Percentiles rank a stretch among this genome's conserved stretches.
Conservation (phyloP, 1,140 invertebrate genomes). For the Heliothis subflexa region DNA sequence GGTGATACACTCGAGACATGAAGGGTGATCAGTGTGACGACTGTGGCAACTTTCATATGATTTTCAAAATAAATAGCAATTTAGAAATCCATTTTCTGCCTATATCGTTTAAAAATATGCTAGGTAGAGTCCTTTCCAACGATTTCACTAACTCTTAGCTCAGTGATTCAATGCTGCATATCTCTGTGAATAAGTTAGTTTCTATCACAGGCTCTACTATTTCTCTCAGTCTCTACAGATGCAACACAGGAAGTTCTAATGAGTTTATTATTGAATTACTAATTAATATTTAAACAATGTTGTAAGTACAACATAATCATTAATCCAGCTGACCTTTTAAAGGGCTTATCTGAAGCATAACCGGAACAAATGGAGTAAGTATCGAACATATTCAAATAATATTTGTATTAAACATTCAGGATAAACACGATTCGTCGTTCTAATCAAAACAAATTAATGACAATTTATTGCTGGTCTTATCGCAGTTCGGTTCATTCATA, state of each 20-base stretch:
- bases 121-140: too few species aligned
- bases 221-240: background rate
- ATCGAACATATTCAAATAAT: constrained; percentile 43
- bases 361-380: constrained; percentile 36
- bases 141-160: too few species aligned
- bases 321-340: constrained; percentile 21
- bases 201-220: background rate
- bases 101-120: too few species aligned
- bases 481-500: constrained; percentile 69
- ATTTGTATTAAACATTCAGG: constrained; percentile 43
- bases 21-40: background rate
- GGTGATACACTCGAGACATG: too few species aligned
- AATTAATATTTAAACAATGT: constrained; percentile 39
- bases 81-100: background rate
- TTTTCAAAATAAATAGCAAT: background rate
- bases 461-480: constrained; percentile 59
- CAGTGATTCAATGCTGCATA: too few species aligned
- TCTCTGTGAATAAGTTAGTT: too few species aligned
- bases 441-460: constrained; percentile 58
- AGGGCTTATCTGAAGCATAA: constrained; percentile 26
- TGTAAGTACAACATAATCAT: constrained; percentile 25
- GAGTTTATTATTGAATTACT: constrained; percentile 5
- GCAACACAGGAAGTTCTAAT: constrained; percentile 26
- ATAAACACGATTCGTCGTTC: constrained; percentile 49
- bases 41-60: background rate